Base-by-base conservation (phyloP, 64 coral and sea anemone species). In the Montipora sp. region DNA sequence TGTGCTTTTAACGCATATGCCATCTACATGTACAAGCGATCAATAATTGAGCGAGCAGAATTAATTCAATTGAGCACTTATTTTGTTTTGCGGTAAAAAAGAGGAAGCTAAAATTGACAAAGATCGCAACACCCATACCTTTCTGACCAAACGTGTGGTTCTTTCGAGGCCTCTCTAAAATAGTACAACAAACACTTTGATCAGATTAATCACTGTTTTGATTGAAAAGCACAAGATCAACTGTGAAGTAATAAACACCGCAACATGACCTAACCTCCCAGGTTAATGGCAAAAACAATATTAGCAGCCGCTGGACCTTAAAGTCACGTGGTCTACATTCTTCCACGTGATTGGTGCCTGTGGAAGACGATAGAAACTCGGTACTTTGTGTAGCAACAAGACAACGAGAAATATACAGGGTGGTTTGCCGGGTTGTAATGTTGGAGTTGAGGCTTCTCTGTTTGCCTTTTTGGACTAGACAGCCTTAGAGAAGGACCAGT, bases 341-440 rank as follows among this genome's bases (percentile, higher is more conserved):
- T 16, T 9, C 0, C 8, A 50, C 14, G 1, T 21, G 63, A 85
- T 85, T 85, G 82, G 82, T 72, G 67, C 8, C 60, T 47, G 45
- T 48, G 8, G 9, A 72, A 71, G 61, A 85, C 63, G 82, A 72
- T 85, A 21, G 82, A 85, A 51, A 85, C 82, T 48, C 44, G 13
- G 59, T 67, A 45, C 47, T 85, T 36, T 85, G 82, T 85, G 82
- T 85, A 85, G 82, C 82, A 85, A 85, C 82, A 8, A 23, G 63
- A 57, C 53, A 8, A 57, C 53, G 53, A 45, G 82, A 72, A 85
- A 12, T 14, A 7, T 85, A 48, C 63, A 72, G 45, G 18, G 44
- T 21, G 44, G 67, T 48, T 21, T 12, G 1, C 61, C 61, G 47
- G 65, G 45, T 5, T 6, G 3, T 10, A 6, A 49, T 78, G 45